These are phyloP conservation scores for Drosophila virilis DNA, from an alignment of 1,140 invertebrate species.

Conservation along the genomic window DNA sequence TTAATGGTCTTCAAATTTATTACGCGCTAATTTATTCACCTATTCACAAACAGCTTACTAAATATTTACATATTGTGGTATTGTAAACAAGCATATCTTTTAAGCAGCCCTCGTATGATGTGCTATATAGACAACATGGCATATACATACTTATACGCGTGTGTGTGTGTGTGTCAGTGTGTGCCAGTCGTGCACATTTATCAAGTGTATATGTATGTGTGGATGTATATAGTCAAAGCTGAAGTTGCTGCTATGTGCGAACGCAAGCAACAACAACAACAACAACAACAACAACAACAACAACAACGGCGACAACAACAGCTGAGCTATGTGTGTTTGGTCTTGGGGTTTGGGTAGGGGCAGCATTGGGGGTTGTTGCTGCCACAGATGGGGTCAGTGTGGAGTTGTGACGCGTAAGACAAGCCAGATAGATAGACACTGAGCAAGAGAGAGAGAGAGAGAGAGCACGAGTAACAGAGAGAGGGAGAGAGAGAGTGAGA, in stretches of 20 bases:
- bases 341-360: conserved; percentile 9
- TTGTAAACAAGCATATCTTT: background rate
- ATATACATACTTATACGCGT: conserved; percentile 34
- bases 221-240: conserved; percentile 54
- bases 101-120: conserved; percentile 37
- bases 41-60: no score
- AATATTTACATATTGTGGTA: no score
- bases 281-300: conserved; percentile 10
- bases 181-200: conserved; percentile 43
- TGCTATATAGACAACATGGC: conserved; percentile 43
- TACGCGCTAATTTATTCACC: no score
- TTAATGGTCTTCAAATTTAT: no score
- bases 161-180: conserved; percentile 17
- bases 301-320: conserved; percentile 12
- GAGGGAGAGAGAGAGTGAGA: background rate
- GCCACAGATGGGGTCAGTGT: conserved; percentile 8
- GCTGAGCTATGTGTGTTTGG: conserved; percentile 21
- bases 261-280: conserved; percentile 30
- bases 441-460: conserved; percentile 2
- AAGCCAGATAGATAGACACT: conserved; percentile 31
- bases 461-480: no score
- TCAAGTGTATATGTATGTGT: conserved; percentile 50
- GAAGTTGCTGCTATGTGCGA: conserved; percentile 56
- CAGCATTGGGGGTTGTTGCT: conserved; percentile 35
- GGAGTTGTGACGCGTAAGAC: conserved; percentile 57